Base-by-base conservation (phyloP, 2,888 invertebrate genomes). In the Temnothorax ravouxi region DNA sequence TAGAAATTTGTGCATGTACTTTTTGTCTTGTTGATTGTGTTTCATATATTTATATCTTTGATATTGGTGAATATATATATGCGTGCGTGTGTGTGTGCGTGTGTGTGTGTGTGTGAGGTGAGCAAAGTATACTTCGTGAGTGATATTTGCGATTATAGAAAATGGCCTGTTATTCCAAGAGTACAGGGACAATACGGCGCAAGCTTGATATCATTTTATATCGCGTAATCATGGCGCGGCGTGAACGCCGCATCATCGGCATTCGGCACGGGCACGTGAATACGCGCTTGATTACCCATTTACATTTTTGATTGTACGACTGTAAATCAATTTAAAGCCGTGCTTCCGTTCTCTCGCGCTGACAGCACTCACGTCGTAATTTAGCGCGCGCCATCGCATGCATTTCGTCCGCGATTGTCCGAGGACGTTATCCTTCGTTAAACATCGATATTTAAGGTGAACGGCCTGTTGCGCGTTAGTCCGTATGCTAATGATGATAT, bases 221-320 rank as follows among this genome's bases (percentile, higher is more conserved):
- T 69, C 47, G 79, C 25, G 29, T 72, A 80, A 80, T 80, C 38
- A 47, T 9, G 79, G 15, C 59, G 52, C 47, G 34, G 18, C n/a
- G 38, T 66, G 66, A 54, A 59, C 59, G 34, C 21, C 56, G 25
- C 72, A 79, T 80, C 79, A 80, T 80, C 79, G 79, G 79, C 59
- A 59, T 80, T 80, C 79, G 79, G 34, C 47, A 25, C 25, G 79
- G 72, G 71, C 72, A 56, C 34, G 25, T 80, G 79, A 80, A 80
- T 80, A 59, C 72, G 79, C 79, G 79, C 79, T 80, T 80, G 79
- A 80, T 80, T 80, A 80, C 79, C 59, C 47, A 80, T 80, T 80
- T 80, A 72, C 72, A 80, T 80, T 80, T 80, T 80, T 80, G 79
- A 80, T 80, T 80, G 79, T 80, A 47, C 41, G 72, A 72, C 72